A percentile compares a stretch with the other conserved stretches of the same genome.
These are phyloP conservation scores for Conops quadrifasciatus DNA, from an alignment of 2,888 invertebrate genomes.

Conservation along the genomic window DNA sequence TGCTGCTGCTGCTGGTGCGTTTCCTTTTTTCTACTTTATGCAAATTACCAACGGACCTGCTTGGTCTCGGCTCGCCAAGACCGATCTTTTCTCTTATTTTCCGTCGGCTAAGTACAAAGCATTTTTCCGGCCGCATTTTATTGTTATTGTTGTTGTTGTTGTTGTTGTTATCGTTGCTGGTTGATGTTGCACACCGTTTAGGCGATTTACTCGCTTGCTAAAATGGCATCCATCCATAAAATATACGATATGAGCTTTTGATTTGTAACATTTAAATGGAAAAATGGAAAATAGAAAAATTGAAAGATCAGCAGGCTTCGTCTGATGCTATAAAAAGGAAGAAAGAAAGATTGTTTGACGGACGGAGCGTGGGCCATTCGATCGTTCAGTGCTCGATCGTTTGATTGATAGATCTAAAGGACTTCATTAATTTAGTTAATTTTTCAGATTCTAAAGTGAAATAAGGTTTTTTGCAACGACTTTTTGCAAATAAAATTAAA, in stretches of 20 bases:
- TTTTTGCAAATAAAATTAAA: no score
- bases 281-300: background rate
- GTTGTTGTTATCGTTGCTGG: conserved; percentile 2
- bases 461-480: no score
- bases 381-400: no score
- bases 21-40: conserved; percentile 35
- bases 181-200: conserved; percentile 30
- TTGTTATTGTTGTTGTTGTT: conserved; percentile 9
- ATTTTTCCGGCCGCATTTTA: background rate
- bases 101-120: conserved; percentile 34
- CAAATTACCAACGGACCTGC: conserved; percentile 35
- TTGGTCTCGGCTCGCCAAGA: conserved; percentile 14
- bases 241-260: conserved; percentile 32
- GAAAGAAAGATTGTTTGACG: no score
- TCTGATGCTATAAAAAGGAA: no score
- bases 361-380: no score
- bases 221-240: conserved; percentile 20
- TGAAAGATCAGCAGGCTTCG: no score
- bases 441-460: no score
- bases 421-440: no score
- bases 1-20: background rate
- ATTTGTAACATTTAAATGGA: conserved; percentile 27
- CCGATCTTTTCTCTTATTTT: conserved; percentile 19
- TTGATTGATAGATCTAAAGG: no score
- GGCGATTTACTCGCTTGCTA: conserved; percentile 32